Evolutionary conservation across 2,888 invertebrate species (phyloP), one percentile per base, ranked within the genome.

Genomic region (Drosophila dives): DNA sequence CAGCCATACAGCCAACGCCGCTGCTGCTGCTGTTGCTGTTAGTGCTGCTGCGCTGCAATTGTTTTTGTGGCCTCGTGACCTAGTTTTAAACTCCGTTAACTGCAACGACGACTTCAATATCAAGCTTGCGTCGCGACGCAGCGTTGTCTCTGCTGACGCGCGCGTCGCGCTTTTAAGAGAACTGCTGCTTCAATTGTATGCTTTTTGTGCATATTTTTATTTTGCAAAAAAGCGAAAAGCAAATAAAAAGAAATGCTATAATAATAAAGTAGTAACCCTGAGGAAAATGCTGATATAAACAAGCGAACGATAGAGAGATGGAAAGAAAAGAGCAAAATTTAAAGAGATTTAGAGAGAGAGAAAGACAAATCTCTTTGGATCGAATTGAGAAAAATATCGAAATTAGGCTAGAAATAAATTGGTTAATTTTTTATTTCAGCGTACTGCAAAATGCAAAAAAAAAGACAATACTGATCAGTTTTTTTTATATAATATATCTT

Each of bases 1-100:
- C 20, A 32, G 32, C 20, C 20, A 23, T 45, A 10, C 54, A 61
- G 65, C 32, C 53, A 58, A 54, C 56, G 53, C 48, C 63, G 29
- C 54, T 69, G 64, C 66, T 72, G 75, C 75, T 77, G 81, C 72
- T 20, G 42, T 17, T n/a, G 11, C 42, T 45, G 6, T 29, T 29
- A 29, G 53, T 68, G 64, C 65, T 72, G 75, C 75, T 77, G 81
- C 72, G 45, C 23, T 87, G 84, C 77, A 87, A 80, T 83, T 87
- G 81, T 85, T 91, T 81, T 91, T 89, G 83, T 87, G 91, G 90
- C 91, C 91, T 88, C 89, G 81, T 90, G 91, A 91, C 90, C 90
- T 69, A 91, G 81, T 89, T 90, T 83, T 67, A 55, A 77, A 84
- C 86, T 83, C 83, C 83, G 90, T 83, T 79, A 79, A 86, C 90